These are phyloP conservation scores for Brachyistius frenatus DNA, from an alignment of 2,113 vertebrate genomes.

Conservation along the genomic window DNA sequence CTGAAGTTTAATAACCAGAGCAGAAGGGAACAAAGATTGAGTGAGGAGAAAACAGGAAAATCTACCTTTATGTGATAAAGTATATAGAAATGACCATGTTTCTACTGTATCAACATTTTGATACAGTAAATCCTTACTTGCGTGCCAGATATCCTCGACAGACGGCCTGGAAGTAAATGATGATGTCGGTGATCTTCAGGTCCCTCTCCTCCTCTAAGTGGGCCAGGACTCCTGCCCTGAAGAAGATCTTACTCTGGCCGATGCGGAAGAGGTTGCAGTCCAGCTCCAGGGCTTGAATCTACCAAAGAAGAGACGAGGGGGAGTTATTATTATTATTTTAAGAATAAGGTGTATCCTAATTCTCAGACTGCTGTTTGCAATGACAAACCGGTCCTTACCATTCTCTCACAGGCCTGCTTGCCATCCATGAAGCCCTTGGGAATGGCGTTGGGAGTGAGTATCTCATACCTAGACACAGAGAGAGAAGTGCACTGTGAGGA, in stretches of 20 bases:
- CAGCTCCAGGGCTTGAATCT: constrained; percentile 97
- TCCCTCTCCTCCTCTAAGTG: constrained; percentile 97
- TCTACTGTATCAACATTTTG: not conserved
- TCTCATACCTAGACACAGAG: constrained; percentile 90
- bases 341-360: not conserved
- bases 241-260: constrained; percentile 99
- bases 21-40: not conserved
- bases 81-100: not conserved
- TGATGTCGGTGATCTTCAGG: constrained; percentile 98
- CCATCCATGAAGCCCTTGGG: constrained; percentile 99
- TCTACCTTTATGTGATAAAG: not conserved
- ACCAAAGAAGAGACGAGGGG: not conserved
- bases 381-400: constrained; percentile 84
- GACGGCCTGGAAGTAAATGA: constrained; percentile 98
- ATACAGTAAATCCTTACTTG: constrained; percentile 85
- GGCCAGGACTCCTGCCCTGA: constrained; percentile 96
- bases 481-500: not conserved
- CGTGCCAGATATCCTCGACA: constrained; percentile 97
- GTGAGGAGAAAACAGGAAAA: constrained; percentile 9
- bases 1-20: constrained; percentile 73
- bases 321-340: not conserved
- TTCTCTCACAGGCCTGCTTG: constrained; percentile 97
- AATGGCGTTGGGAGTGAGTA: constrained; percentile 98
- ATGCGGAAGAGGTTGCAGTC: constrained; percentile 96
- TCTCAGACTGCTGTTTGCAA: not conserved